Evolutionary conservation across 2,113 vertebrate genomes (phyloP).

Genomic region (Pollimyrus isidori): DNA sequence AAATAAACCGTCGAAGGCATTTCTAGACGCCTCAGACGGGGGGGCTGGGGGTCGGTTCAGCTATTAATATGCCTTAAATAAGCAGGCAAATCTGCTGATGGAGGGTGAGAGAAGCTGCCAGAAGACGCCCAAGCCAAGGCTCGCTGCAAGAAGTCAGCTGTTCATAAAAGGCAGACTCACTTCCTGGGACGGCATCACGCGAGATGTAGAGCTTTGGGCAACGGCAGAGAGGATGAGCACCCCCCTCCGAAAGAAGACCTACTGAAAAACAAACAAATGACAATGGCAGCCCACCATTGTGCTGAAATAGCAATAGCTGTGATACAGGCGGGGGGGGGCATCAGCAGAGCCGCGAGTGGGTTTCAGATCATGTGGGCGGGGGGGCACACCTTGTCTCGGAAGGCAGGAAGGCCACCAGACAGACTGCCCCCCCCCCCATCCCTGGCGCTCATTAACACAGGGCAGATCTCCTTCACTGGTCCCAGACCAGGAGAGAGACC

Average conservation of each 20-base stretch:
- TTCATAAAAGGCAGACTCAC: background rate
- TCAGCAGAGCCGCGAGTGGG: background rate
- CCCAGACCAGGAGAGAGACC: background rate
- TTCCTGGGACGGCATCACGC: background rate
- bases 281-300: background rate
- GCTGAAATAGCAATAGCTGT: background rate
- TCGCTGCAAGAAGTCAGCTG: background rate
- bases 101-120: background rate
- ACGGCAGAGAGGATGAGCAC: background rate
- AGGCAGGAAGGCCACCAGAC: background rate
- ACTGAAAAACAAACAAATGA: background rate
- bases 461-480: background rate
- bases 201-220: background rate
- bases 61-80: conserved; percentile 12
- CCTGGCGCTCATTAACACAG: background rate
- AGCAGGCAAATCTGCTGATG: conserved; percentile 4
- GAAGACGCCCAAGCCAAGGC: background rate
- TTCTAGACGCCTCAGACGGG: background rate
- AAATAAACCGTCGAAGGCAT: conserved; percentile 3
- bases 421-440: background rate
- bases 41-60: background rate
- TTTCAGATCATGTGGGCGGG: too few species aligned
- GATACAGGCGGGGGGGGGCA: background rate
- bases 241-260: background rate
- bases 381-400: background rate